Evolutionary conservation across 2,888 invertebrate species (phyloP), one percentile per base, ranked within the genome.

Genomic region (Clivina fossor): DNA sequence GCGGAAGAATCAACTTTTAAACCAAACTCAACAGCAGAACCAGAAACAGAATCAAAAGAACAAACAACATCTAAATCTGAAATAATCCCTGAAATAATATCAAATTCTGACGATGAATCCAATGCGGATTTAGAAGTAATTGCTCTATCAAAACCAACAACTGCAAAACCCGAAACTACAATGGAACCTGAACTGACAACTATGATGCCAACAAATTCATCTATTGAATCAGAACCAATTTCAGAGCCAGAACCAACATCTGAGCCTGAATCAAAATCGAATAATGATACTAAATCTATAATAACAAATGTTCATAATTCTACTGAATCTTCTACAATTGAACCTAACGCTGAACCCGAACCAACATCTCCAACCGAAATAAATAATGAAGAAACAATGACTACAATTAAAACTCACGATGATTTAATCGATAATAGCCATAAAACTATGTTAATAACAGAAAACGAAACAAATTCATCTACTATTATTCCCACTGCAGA

Each of bases 191-290:
- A 62, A 55, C 38, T 53, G 40, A 7, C 40, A 50, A 56, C 69
- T 3, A 65, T 65, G 56, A 11, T 8, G 11, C 5, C 5, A 11
- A 33, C 8, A 33, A 11, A 33, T 33, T 8, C 5, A 11, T 33
- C 11, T 33, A 11, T 33, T 13, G 20, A 37, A 35, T 64, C 71
- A 4, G 67, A 69, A 60, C 64, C 72, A 11, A 57, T 61, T 41
- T 56, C 70, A 0, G 69, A 72, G 63, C 68, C 71, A 7, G 59
- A 59, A 47, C 57, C 64, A 16, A 43, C 56, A 41, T 24, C 63
- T 2, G 58, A 58, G 56, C 61, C 64, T 15, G 58, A 60, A 26
- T 49, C 55, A 28, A 53, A 59, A 47, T 9, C 61, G 24, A 24
- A 30, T 9, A 44, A 58, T 32, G 61, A 60, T 47, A 53, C 58